Percentiles rank a stretch among this genome's conserved stretches.
Evolutionary conservation across 2,113 vertebrate species (phyloP).

Genomic region (Microcebus tavaratra): DNA sequence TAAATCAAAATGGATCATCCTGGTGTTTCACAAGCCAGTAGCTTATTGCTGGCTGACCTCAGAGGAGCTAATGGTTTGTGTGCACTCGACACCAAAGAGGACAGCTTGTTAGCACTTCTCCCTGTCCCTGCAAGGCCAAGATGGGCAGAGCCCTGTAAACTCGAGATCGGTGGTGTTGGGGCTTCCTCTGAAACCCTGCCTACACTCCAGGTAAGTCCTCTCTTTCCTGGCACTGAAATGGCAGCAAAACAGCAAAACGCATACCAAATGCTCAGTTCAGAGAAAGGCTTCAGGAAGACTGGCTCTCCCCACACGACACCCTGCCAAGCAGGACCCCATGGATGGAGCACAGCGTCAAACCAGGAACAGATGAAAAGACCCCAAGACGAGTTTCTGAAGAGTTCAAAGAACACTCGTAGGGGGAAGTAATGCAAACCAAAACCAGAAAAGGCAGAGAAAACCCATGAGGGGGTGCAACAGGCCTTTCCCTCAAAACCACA

Average conservation of each 20-base stretch:
- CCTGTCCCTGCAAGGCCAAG: not conserved
- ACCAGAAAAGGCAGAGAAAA: not conserved
- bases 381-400: not conserved
- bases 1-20: not conserved
- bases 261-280: not conserved
- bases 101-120: not conserved
- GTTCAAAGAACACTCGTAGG: not conserved
- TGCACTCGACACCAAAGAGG: not conserved
- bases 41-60: not conserved
- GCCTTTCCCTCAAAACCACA: not conserved
- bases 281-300: not conserved
- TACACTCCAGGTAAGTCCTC: not conserved
- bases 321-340: not conserved
- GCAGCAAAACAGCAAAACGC: not conserved
- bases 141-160: not conserved
- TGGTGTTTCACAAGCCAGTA: not conserved
- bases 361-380: not conserved
- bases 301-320: not conserved
- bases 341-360: not conserved
- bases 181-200: not conserved
- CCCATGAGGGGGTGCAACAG: not conserved
- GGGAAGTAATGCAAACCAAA: constrained; percentile 1
- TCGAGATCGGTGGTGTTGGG: not conserved
- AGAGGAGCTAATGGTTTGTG: constrained; percentile 23
- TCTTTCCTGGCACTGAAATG: not conserved